Evolutionary conservation across 2,113 vertebrate species (phyloP), one percentile per base, ranked within the genome.

Genomic region (Nothobranchius furzeri): DNA sequence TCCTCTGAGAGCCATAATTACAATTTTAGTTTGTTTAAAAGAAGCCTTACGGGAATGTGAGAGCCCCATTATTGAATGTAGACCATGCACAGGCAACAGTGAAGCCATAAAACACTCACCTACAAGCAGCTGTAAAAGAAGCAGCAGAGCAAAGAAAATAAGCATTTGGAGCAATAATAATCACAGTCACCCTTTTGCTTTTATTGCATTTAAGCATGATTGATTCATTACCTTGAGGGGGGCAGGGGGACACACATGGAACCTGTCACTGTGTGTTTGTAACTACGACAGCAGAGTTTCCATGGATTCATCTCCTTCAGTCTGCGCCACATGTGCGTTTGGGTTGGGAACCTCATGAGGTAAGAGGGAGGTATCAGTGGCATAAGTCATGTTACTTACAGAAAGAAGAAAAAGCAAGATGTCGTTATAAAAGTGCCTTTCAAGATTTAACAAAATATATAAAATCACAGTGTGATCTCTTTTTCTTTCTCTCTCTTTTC

Each of bases 31-130:
- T 75, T 79, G 75, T 87, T 79, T 82, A 66, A 85, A 83, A 79
- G 71, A 60, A 63, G 76, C 53, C 79, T 82, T 85, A 82, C 50
- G 69, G 85, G 86, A 88, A 87, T 73, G 60, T 15, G 35, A 64
- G 68, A 85, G 73, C 69, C 76, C 82, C 76, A 76, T 85, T 88
- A 84, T 81, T 50, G 68, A 75, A 83, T 76, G 52, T 54, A 59
- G 75, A 68, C 59, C 57, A 51, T 72, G 59, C 48, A n/a, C 76
- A 61, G 50, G 70, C 75, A 69, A 64, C 81, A 70, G 15, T 20
- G 46, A 79, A 68, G 62, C 83, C 68, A 68, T 90, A 85, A 91
- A 91, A 90, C 86, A 79, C 70, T 91, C 86, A 87, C 89, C 83
- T 87, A 83, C 72, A 80, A 80, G 75, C 70, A 80, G 73, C 72